These are phyloP conservation scores for Oceanites oceanicus DNA, from an alignment of 2,113 vertebrate species.

Conservation along the genomic window DNA sequence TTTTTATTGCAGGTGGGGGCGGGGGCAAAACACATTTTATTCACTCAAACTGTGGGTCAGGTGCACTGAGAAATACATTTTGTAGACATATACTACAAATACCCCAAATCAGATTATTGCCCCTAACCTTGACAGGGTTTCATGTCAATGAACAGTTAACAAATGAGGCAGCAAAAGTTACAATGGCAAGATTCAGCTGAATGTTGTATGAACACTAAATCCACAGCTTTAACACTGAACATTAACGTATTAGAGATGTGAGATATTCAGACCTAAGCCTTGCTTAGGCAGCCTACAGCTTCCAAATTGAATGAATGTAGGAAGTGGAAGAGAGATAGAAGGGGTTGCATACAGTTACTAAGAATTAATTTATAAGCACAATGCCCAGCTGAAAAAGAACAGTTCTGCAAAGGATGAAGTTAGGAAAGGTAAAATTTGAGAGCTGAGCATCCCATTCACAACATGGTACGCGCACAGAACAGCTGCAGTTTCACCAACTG, in stretches of 20 bases:
- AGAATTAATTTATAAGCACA: not conserved
- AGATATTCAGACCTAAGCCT: not conserved
- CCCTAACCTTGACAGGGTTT: not conserved
- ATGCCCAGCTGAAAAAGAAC: not conserved
- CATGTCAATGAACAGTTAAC: not conserved
- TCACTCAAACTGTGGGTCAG: not conserved
- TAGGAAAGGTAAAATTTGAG: not conserved
- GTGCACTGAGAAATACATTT: not conserved
- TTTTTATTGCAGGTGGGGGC: not conserved
- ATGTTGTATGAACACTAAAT: not conserved
- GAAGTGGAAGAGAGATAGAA: not conserved
- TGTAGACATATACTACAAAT: not conserved
- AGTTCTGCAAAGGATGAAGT: not conserved
- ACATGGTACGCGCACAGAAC: accelerated
- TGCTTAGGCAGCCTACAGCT: not conserved
- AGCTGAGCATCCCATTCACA: not conserved
- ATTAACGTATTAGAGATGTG: not conserved
- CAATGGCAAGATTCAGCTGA: not conserved
- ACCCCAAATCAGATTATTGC: not conserved
- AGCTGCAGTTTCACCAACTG: not conserved
- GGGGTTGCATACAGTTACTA: not conserved
- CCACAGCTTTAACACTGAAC: not conserved
- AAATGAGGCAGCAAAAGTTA: not conserved
- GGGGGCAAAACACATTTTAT: not conserved
- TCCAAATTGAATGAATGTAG: not conserved